Conservation (phyloP, 2,888 invertebrate species). For the Eilema griseolum region DNA sequence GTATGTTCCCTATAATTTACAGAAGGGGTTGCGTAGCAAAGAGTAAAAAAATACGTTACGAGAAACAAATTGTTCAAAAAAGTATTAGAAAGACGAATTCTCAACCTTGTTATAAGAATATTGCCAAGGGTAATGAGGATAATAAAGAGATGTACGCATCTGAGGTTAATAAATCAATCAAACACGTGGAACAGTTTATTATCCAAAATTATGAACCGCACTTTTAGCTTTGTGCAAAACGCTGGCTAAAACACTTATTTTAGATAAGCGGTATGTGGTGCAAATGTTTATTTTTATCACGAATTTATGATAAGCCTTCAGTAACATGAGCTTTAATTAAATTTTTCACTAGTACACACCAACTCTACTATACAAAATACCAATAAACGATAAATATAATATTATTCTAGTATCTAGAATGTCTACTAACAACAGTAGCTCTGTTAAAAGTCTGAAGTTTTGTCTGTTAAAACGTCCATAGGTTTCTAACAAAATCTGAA, state of each 20-base stretch:
- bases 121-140: not conserved
- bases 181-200: not conserved
- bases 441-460: no score
- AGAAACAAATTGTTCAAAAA: no score
- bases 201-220: not conserved
- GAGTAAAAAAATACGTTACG: no score
- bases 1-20: no score
- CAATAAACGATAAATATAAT: not conserved
- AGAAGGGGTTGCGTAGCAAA: no score
- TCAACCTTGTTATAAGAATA: not conserved
- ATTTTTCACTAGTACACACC: not conserved
- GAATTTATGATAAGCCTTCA: slow-evolving; percentile 8
- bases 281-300: slow-evolving; percentile 2
- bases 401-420: not conserved
- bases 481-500: no score
- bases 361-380: not conserved
- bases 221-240: not conserved
- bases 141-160: not conserved
- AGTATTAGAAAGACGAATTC: not conserved
- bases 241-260: not conserved
- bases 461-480: no score
- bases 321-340: not conserved
- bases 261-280: not conserved
- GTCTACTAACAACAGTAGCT: not conserved
- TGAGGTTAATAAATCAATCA: slow-evolving; percentile 4